Base-by-base conservation (phyloP, 2,797 vertebrate genomes). In the Scyliorhinus canicula region DNA sequence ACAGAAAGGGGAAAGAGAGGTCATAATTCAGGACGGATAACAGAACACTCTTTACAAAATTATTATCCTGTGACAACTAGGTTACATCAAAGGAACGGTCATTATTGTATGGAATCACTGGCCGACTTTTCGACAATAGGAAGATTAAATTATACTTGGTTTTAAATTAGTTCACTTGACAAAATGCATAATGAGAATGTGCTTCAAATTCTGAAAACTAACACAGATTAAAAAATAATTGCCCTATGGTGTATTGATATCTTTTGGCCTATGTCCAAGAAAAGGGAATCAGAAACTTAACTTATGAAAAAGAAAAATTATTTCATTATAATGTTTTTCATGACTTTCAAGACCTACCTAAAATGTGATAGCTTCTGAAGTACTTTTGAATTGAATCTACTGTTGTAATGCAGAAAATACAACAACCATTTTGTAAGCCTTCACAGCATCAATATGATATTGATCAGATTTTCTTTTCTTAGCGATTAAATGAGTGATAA, bases 171-270 rank as follows among this genome's bases (percentile, higher is more conserved):
- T 91, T 91, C 86, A 63, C 55, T 91, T 91, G 86, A 90, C 57
- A 91, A 57, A 91, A 91, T 60, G 55, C 35, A 91, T 91, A 55
- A 63, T n/a, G 55, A 91, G 35, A 63, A 91, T 91, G 86, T 91
- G 35, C 35, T 60, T n/a, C 55, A 91, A 91, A 91, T 63, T 91
- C 86, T 35, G 52, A 63, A 60, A 91, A 60, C 86, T 57, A 91
- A 91, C 55, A 91, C 28, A 21, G 86, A 60, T 85, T 50, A 3
- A 60, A 60, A 35, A 90, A 55, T n/a, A 90, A 91, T 19, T 57
- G 52, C 31, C 85, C 52, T 9, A n/a, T 91, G 9, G 86, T 91
- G 14, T 55, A 35, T 24, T 55, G 47, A 86, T 8, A 52, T 19
- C 55, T 63, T n/a, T n/a, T 63, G 86, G 35, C 35, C 35, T 60